Evolutionary conservation across 1,140 invertebrate genomes (phyloP).

Genomic region (Penaeus chinensis): DNA sequence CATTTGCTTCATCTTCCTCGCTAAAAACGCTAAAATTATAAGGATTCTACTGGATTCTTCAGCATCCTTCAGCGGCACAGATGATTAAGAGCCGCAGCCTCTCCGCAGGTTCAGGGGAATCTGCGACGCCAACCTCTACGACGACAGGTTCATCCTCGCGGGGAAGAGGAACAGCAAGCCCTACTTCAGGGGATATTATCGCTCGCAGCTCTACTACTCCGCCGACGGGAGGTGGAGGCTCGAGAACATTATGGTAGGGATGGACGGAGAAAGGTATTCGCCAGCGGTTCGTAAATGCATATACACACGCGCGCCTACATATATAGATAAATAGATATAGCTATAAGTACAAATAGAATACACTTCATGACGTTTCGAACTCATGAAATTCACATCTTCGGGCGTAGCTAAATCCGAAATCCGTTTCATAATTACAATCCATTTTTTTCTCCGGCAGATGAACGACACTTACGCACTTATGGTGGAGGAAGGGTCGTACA

Average conservation of each 20-base stretch:
- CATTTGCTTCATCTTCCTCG: no score
- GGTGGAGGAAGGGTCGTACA: conserved; percentile 32
- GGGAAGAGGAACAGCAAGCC: conserved; percentile 39
- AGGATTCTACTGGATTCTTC: no score
- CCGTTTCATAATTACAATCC: no score
- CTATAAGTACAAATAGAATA: no score
- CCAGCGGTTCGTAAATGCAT: no score
- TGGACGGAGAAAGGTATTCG: not conserved
- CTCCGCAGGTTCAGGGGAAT: conserved; percentile 42
- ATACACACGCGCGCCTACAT: conserved; percentile 13
- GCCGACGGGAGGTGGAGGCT: conserved; percentile 21
- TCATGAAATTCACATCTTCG: no score
- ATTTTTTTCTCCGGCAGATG: no score
- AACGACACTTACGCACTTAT: conserved; percentile 32
- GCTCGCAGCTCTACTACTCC: conserved; percentile 38
- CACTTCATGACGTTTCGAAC: no score
- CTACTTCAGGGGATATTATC: conserved; percentile 47
- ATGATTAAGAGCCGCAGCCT: no score
- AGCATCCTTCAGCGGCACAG: no score
- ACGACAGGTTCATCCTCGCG: conserved; percentile 41
- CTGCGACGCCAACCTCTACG: conserved; percentile 49
- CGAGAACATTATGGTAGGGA: conserved; percentile 37
- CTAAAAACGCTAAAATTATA: no score
- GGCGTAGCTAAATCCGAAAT: no score
- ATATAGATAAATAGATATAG: not conserved